Evolutionary conservation across 2,113 vertebrate species (phyloP), one percentile per base, ranked within the genome.

Genomic region (Columbina picui): DNA sequence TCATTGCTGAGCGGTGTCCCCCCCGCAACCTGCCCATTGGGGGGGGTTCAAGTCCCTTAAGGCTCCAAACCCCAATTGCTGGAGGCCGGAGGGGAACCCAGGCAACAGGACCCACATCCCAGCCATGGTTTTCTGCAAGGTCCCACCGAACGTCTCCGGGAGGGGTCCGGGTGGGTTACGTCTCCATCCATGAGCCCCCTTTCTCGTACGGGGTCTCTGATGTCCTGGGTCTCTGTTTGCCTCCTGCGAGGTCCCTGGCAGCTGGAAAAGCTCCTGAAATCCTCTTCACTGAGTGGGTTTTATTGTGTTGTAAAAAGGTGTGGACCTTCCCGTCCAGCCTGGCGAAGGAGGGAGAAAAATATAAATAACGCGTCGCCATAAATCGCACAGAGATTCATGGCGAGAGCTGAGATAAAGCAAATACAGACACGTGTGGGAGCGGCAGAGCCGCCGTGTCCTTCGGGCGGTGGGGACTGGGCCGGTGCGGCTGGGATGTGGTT

Each of bases 241-340:
- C 63, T 59, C 60, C 57, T 36, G 80, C 5, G 7, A n/a, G 77
- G 47, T 74, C 50, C 50, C 13, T 49, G 1, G 2, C 9, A 1
- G 43, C 64, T 67, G 73, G 78, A 67, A 79, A 91, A 81, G 85
- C 83, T 85, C 73, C 1, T 74, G 5, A 88, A 85, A 90, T 41
- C 80, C 53, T 95, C 93, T 95, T 89, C 90, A 71, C 86, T 64
- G 59, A 77, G 52, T 8, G 3, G 78, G 49, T 12, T 95, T 96
- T 94, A 95, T 91, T 89, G 92, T 9, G 2, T 84, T 43, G 80
- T 96, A 95, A 96, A 94, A 93, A 93, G 92, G 94, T 91, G 90
- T 56, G 93, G 87, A 87, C 73, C 92, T 87, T 91, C 90, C 87
- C 65, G 84, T 67, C 84, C 89, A 57, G 89, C 75, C 78, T 39